A percentile compares a stretch with the other conserved stretches of the same genome.
These are phyloP conservation scores for Silurus meridionalis DNA, from an alignment of 2,113 vertebrate species.

Conservation along the genomic window DNA sequence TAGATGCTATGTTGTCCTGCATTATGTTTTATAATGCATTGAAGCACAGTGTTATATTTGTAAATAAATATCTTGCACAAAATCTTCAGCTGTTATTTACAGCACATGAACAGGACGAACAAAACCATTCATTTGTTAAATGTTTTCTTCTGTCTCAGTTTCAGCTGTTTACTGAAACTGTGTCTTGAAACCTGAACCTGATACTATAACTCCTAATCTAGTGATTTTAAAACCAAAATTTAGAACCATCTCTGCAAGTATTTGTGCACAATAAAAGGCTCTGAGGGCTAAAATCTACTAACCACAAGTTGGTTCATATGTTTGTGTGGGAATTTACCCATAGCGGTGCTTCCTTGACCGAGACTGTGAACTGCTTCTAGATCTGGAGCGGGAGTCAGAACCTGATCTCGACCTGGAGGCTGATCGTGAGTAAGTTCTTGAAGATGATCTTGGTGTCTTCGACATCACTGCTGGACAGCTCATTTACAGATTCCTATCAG, in stretches of 20 bases:
- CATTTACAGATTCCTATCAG: slow-evolving; percentile 63
- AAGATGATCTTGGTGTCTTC: slow-evolving; percentile 88
- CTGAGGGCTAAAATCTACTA: not conserved
- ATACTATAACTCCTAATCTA: not conserved
- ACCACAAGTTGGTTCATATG: not conserved
- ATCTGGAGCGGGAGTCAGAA: slow-evolving; percentile 85
- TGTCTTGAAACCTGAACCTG: slow-evolving; percentile 1
- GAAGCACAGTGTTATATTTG: not conserved
- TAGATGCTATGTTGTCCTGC: not conserved
- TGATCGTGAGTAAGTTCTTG: slow-evolving; percentile 87
- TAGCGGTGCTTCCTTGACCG: slow-evolving; percentile 87
- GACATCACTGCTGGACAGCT: slow-evolving; percentile 79
- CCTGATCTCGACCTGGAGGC: slow-evolving; percentile 85
- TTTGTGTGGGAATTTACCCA: slow-evolving; percentile 71
- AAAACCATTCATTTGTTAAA: not conserved
- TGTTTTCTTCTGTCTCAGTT: not conserved
- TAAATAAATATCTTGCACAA: not conserved
- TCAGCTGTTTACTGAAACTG: not conserved
- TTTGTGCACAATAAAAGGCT: not conserved
- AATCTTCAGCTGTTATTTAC: not conserved
- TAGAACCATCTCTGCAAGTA: not conserved
- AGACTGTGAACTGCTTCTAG: slow-evolving; percentile 80
- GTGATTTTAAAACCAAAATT: not conserved
- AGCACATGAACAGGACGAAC: not conserved
- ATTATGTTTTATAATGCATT: not conserved